Percentiles rank a stretch among this genome's conserved stretches.
phyloP scores from a whole-genome alignment of 2,797 vertebrate species.

The Nannoperca obscura region DNA sequence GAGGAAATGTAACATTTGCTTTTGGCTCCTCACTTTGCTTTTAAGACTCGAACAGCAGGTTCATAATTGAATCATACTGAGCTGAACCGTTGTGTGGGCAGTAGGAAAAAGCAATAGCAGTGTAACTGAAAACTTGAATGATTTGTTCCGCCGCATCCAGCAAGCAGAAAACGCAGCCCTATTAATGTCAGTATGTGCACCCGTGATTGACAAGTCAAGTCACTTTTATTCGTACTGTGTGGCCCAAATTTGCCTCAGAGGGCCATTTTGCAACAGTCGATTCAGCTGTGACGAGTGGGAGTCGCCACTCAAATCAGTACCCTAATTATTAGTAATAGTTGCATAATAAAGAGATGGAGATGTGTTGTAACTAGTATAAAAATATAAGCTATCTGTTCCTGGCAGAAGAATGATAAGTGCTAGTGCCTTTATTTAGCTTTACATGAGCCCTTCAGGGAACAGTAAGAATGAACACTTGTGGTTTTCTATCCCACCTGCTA shows the following conservation, averaged over 20 bases:
- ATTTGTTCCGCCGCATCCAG: background rate
- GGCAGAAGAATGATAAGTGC: background rate
- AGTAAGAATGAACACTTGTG: background rate
- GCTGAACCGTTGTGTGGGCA: background rate
- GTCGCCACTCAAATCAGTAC: background rate
- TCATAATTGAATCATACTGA: background rate
- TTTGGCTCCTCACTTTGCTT: background rate
- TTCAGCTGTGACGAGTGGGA: background rate
- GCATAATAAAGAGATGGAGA: background rate
- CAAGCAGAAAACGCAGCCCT: background rate
- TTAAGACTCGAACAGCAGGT: background rate
- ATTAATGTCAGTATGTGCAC: no score
- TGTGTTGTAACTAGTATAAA: background rate
- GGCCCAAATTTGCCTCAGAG: background rate
- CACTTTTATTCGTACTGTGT: background rate
- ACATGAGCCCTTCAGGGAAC: background rate
- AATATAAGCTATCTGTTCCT: background rate
- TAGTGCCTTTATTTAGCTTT: background rate
- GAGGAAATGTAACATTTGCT: constrained; percentile 3
- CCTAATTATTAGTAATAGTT: background rate
- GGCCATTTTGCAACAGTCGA: background rate
- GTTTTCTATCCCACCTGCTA: background rate
- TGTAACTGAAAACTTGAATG: background rate
- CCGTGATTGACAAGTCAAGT: background rate
- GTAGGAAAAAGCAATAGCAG: background rate